Evolutionary conservation across 2,888 invertebrate genomes (phyloP).

Genomic region (Epiblema foenella): DNA sequence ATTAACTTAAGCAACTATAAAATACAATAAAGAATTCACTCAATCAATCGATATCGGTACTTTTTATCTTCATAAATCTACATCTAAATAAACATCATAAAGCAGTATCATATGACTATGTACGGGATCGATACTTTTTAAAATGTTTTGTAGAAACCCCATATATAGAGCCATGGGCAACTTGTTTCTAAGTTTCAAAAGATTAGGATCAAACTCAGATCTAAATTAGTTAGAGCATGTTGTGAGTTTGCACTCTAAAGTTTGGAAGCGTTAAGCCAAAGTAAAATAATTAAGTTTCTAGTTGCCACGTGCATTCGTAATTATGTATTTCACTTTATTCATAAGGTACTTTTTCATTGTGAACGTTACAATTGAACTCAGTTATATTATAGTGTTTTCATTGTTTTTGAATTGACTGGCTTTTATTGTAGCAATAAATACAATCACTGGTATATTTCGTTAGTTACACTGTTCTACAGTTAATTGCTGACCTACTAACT

Average conservation of each 20-base stretch:
- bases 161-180: not conserved
- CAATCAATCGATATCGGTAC: not conserved
- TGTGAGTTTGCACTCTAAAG: conserved; percentile 9
- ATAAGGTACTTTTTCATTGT: no score
- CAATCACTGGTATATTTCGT: no score
- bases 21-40: not conserved
- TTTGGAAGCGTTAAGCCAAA: not conserved
- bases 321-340: not conserved
- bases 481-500: not conserved
- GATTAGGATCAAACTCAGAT: conserved; percentile 7
- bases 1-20: not conserved
- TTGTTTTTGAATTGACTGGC: no score
- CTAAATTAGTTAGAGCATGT: conserved; percentile 13
- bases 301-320: not conserved
- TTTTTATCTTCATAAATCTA: no score
- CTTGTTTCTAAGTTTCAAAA: not conserved
- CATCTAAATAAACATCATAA: no score
- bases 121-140: not conserved
- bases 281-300: not conserved
- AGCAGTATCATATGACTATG: no score
- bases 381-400: no score
- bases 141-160: not conserved
- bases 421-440: no score
- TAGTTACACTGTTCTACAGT: no score
- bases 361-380: no score